Evolutionary conservation across 2,888 invertebrate species (phyloP).

Genomic region (Xiphydria camelus): DNA sequence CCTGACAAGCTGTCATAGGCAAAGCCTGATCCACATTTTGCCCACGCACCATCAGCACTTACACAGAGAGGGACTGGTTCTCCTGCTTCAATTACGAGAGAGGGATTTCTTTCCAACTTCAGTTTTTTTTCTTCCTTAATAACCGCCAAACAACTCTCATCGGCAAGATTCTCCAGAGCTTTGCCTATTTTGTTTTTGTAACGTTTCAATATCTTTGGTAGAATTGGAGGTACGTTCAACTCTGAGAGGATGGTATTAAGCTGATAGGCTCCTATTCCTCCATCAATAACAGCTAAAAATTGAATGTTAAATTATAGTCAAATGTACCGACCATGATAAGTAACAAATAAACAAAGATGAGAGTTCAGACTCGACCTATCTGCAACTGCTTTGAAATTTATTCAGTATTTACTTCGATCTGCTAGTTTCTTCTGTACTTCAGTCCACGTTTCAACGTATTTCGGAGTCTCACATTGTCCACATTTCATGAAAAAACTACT

Average conservation of each 20-base stretch:
- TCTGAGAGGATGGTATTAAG: slow-evolving; percentile 9
- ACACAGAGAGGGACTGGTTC: neutral
- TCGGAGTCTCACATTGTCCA: neutral
- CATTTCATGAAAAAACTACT: slow-evolving; percentile 4
- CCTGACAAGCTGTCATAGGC: neutral
- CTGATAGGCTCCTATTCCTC: slow-evolving; percentile 4
- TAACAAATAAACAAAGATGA: neutral
- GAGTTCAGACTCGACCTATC: slow-evolving; percentile 3
- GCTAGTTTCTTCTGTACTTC: neutral
- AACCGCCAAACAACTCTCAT: neutral
- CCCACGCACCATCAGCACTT: neutral
- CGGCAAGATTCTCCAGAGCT: neutral
- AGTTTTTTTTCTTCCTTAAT: neutral
- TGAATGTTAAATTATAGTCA: neutral
- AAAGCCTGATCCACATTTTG: neutral
- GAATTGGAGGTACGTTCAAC: slow-evolving; percentile 5
- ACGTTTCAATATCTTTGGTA: neutral
- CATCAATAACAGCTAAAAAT: slow-evolving; percentile 8
- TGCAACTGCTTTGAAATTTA: slow-evolving; percentile 7
- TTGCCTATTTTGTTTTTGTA: neutral
- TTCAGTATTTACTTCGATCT: neutral
- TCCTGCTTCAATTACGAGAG: neutral
- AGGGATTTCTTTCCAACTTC: neutral
- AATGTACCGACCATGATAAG: neutral
- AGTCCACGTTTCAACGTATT: slow-evolving; percentile 1